These are phyloP conservation scores for Lepidochrysops patricia DNA, from an alignment of 2,888 invertebrate species.

Conservation along the genomic window DNA sequence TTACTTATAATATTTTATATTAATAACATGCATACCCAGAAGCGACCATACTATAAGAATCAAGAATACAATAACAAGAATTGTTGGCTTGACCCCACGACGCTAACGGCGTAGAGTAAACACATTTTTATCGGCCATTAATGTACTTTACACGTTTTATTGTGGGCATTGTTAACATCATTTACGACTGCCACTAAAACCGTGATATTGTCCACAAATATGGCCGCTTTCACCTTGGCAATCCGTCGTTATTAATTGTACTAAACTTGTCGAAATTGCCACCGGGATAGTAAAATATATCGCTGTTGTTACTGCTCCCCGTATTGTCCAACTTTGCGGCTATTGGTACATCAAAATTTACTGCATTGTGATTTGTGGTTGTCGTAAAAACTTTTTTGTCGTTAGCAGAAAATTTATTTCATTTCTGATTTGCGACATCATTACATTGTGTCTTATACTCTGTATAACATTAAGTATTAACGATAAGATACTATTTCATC, in stretches of 20 bases:
- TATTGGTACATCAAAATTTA: conserved; percentile 4
- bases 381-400: background rate
- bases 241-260: conserved; percentile 8
- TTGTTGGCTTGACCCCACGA: conserved; percentile 24
- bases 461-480: background rate
- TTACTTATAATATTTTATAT: background rate
- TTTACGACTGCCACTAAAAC: conserved; percentile 43
- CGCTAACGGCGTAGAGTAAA: conserved; percentile 42
- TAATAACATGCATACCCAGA: background rate
- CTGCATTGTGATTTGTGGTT: background rate
- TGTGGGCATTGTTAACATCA: conserved; percentile 57
- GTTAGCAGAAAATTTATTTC: background rate
- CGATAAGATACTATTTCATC: no score
- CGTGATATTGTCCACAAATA: conserved; percentile 17
- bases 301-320: background rate
- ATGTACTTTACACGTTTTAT: conserved; percentile 68
- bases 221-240: conserved; percentile 9
- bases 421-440: background rate
- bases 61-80: conserved; percentile 17
- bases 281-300: conserved; percentile 1
- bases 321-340: conserved; percentile 1
- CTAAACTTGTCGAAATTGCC: conserved; percentile 2
- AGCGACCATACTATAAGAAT: background rate
- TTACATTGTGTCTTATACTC: background rate
- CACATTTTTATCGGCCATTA: conserved; percentile 63